Conservation (phyloP, 92 coral and sea anemone species). For the Epizoanthus stellaris region DNA sequence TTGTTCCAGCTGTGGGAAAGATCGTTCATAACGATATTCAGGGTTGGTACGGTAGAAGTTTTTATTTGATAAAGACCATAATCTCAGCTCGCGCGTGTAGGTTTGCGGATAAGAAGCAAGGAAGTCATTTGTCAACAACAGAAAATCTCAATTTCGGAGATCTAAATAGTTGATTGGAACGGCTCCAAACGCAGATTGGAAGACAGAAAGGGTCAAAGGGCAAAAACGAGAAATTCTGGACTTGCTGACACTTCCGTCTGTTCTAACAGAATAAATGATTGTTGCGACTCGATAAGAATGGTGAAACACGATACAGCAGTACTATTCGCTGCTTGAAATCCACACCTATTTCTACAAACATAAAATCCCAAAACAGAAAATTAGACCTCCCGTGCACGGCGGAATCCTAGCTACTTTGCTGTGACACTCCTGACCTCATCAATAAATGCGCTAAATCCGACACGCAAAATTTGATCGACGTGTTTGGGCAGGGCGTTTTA, state of each 20-base stretch:
- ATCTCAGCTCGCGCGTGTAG: neutral
- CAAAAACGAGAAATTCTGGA: neutral
- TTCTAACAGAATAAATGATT: constrained; percentile 7
- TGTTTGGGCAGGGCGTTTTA: neutral
- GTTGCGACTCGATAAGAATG: neutral
- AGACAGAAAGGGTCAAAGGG: constrained; percentile 29
- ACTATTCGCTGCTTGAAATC: neutral
- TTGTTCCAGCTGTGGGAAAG: too few species aligned
- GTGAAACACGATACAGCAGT: neutral
- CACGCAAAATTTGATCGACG: constrained; percentile 5
- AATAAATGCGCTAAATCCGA: neutral
- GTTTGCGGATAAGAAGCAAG: neutral
- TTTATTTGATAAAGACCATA: neutral
- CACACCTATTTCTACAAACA: neutral
- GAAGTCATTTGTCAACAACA: neutral
- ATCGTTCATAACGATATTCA: neutral
- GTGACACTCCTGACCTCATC: constrained; percentile 5
- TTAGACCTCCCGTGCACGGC: constrained; percentile 8
- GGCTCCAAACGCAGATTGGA: neutral
- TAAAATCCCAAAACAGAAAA: neutral
- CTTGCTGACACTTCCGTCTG: constrained; percentile 43
- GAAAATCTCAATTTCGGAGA: neutral
- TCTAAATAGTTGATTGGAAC: neutral
- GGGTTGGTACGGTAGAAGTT: neutral
- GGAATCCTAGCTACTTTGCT: neutral